Evolutionary conservation across 2,797 vertebrate genomes (phyloP), one percentile per base, ranked within the genome.

Genomic region (Perodicticus potto): DNA sequence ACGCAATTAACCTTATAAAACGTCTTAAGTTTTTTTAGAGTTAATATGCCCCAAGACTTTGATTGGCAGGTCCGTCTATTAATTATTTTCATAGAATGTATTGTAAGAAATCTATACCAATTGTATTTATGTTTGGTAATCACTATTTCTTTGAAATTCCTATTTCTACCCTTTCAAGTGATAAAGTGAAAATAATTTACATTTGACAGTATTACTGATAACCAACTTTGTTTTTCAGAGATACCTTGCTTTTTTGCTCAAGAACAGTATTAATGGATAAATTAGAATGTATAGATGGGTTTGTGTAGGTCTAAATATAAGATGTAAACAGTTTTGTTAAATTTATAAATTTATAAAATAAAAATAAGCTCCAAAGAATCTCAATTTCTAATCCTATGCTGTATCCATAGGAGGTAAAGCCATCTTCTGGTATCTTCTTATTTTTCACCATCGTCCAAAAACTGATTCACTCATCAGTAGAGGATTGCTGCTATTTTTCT

Each of bases 151-250:
- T 4, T 29, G 53, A 91, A 73, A n/a, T 93, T 20, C 1, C 43
- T 43, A 3, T 91, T 93, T 76, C 57, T 93, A 14, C 1, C 29
- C n/a, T 91, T 96, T 78, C 53, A 94, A 27, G 70, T 69, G 65
- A 83, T 88, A 53, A 89, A 76, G 65, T 82, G 61, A 89, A 84
- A 77, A 23, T 32, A 59, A 65, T 45, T 91, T n/a, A 81, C 34
- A 37, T 78, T 73, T 82, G 82, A 73, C 78, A 89, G 83, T 96
- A 88, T 94, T 93, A 76, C 37, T 76, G 67, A 59, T 81, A 85
- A 69, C 49, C 25, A 89, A 13, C 67, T 91, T 53, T 16, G 55
- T 85, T 49, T 77, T 84, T 82, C 37, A 49, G n/a, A 73, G 43
- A 25, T 45, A 40, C 0, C 57, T 76, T 81, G 43, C 74, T 80